Evolutionary conservation across 2,888 invertebrate genomes (phyloP).

Genomic region (Lapara coniferarum): DNA sequence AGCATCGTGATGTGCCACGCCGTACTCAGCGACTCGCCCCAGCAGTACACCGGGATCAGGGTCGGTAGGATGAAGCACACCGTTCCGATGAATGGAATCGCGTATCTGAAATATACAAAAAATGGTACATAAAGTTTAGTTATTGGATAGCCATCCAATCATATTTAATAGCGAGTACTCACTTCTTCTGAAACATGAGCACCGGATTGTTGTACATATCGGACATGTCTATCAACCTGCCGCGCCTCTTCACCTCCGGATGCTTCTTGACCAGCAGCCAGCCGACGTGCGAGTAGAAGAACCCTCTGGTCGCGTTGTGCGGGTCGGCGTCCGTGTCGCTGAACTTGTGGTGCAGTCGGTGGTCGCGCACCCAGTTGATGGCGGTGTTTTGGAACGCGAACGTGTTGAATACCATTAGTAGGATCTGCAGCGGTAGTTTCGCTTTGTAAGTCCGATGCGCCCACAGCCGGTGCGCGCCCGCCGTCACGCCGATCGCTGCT

Average conservation of each 20-base stretch:
- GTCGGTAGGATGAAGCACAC: constrained; percentile 75
- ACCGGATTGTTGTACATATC: constrained; percentile 88
- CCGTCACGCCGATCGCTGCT: constrained; percentile 43
- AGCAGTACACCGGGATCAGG: constrained; percentile 78
- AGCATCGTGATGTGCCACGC: constrained; percentile 67
- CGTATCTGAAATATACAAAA: constrained; percentile 34
- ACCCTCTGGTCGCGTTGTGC: constrained; percentile 88
- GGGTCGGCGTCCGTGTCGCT: constrained; percentile 64
- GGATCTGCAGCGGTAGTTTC: constrained; percentile 41
- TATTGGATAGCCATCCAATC: too few species aligned
- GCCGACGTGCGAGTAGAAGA: constrained; percentile 92
- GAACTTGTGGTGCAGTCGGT: constrained; percentile 40
- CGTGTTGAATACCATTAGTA: constrained; percentile 44
- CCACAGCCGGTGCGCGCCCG: constrained; percentile 50
- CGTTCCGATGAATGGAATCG: constrained; percentile 35
- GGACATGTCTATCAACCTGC: constrained; percentile 86
- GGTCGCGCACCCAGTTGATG: constrained; percentile 42
- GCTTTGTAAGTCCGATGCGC: constrained; percentile 48
- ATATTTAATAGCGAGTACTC: constrained; percentile 28
- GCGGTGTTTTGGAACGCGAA: constrained; percentile 72
- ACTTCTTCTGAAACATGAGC: constrained; percentile 87
- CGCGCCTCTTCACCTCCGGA: constrained; percentile 87
- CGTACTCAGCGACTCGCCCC: constrained; percentile 77
- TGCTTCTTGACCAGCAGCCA: constrained; percentile 90
- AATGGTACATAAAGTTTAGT: too few species aligned